Evolutionary conservation across 2,888 invertebrate species (phyloP), one percentile per base, ranked within the genome.

Genomic region (Priocnemis perturbator): DNA sequence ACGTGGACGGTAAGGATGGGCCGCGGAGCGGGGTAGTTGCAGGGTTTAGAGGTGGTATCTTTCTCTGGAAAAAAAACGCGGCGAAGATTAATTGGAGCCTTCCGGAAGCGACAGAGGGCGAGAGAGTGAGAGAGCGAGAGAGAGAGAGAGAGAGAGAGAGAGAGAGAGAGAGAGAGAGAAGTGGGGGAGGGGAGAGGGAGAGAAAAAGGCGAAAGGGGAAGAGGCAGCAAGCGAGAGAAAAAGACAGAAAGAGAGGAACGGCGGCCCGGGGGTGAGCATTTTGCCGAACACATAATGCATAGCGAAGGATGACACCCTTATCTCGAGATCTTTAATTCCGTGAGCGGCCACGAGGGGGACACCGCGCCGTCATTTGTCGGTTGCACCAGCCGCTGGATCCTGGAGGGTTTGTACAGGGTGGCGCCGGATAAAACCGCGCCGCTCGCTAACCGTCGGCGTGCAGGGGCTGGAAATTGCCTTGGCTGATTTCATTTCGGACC

Each of bases 251-350:
- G 30, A 15, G 37, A 9, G 45, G 26, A 5, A 57, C 20, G 57
- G 67, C 72, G 67, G 78, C 76, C 73, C 70, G 72, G 72, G 76
- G 81, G 79, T 71, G 81, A 79, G 79, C 83, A 80, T 85, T 85
- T 85, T 85, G 81, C 85, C 85, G 82, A 85, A 84, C 84, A 81
- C 73, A 84, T 85, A 85, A 85, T 84, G 85, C 85, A 84, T 83
- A 83, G 84, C 82, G 81, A 84, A 85, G 85, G 84, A 86, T 83
- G 86, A 85, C 85, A 84, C 84, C 82, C 86, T 87, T 88, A 89
- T 89, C 88, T 83, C 78, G 77, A 78, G 82, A 89, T 89, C 89
- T 89, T 89, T 89, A 89, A 89, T 89, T 89, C 87, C 86, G 81
- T 81, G 83, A 80, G 84, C 80, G 72, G 77, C 78, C 79, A 78